These are phyloP conservation scores for Kradibia gibbosae DNA, from an alignment of 1,140 invertebrate genomes.

Conservation along the genomic window DNA sequence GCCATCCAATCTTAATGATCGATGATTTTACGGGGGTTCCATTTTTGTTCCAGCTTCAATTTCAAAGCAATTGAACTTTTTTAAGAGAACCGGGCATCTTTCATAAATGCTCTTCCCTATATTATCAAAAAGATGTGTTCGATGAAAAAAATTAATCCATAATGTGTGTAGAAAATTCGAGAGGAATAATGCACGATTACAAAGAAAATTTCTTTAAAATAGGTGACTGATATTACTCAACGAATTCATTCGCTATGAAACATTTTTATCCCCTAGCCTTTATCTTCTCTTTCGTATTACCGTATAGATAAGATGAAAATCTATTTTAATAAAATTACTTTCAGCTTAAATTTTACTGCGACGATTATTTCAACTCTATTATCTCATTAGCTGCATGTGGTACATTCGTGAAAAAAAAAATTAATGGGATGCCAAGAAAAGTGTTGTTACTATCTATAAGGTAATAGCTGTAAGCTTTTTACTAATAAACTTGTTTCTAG, in stretches of 20 bases:
- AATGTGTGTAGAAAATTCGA: neutral
- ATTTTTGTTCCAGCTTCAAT: conserved; percentile 7
- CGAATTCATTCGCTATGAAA: neutral
- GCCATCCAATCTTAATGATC: neutral
- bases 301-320: no score
- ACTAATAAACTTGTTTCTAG: neutral
- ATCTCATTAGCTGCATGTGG: conserved; percentile 20
- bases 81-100: neutral
- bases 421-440: neutral
- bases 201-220: neutral
- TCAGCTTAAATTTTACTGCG: neutral
- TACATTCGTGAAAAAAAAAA: neutral
- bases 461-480: neutral
- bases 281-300: neutral
- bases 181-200: neutral
- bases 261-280: neutral
- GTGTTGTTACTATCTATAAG: neutral
- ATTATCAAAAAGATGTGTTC: neutral
- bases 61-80: neutral
- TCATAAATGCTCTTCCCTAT: neutral
- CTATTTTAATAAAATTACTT: conserved; percentile 6
- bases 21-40: neutral
- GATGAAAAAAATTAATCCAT: neutral
- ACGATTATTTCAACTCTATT: neutral
- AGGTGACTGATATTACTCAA: neutral